Evolutionary conservation across 2,113 vertebrate species (phyloP).

Genomic region (Donacobius atricapilla): DNA sequence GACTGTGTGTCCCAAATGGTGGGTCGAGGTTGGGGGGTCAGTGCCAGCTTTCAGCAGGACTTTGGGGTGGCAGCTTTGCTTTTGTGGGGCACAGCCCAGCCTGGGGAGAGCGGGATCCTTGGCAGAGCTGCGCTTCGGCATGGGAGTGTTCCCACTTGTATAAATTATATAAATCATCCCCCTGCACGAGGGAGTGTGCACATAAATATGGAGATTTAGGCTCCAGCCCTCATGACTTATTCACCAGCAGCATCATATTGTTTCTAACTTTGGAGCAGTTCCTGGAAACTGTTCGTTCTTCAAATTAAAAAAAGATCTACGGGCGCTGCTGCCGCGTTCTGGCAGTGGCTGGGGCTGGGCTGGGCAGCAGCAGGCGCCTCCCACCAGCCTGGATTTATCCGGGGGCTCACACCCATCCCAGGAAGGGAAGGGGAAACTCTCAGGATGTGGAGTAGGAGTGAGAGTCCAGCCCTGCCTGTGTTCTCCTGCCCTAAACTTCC

Average conservation of each 20-base stretch:
- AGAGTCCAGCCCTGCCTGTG: neutral
- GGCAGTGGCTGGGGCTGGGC: neutral
- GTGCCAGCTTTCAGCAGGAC: neutral
- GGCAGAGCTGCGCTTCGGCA: neutral
- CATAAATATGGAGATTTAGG: slow-evolving; percentile 59
- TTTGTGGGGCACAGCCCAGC: neutral
- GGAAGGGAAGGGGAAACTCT: neutral
- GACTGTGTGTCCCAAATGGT: neutral
- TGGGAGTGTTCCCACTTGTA: neutral
- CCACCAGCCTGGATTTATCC: rapidly evolving
- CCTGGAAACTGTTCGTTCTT: slow-evolving; percentile 58
- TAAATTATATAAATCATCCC: slow-evolving; percentile 27
- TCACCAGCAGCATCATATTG: slow-evolving; percentile 62
- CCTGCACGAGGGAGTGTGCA: neutral
- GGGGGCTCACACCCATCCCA: neutral
- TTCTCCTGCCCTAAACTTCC: neutral
- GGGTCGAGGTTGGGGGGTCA: rapidly evolving
- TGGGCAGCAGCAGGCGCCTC: neutral
- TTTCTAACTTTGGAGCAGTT: slow-evolving; percentile 66
- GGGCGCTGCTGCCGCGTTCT: neutral
- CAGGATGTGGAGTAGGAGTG: rapidly evolving
- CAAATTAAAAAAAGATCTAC: slow-evolving; percentile 58
- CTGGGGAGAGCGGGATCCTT: neutral
- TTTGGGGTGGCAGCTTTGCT: neutral
- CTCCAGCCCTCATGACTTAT: slow-evolving; percentile 66